Evolutionary conservation across 2,888 invertebrate genomes (phyloP), one percentile per base, ranked within the genome.

Genomic region (Chironomus riparius): DNA sequence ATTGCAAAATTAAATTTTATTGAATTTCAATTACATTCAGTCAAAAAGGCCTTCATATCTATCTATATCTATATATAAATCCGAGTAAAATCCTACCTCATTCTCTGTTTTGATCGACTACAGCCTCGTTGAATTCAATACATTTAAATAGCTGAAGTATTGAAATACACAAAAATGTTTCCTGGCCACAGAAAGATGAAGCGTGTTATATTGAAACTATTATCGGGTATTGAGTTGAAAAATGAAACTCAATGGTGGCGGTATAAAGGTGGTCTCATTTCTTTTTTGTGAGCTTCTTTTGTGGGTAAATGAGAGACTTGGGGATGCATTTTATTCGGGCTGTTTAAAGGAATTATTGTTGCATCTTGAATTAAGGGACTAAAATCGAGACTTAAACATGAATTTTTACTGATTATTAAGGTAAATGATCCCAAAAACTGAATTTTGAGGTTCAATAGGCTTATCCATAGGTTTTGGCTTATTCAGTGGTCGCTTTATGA

Each of bases 1-100:
- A 21, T 21, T 18, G 47, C 48, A 70, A 48, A 71, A 71, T 71
- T 71, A 71, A 71, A 71, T 71, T 71, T 71, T 71, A 71, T 71
- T 71, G 71, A 71, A 71, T 50, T 71, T 71, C 56, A 71, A 71
- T 71, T 71, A 50, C 71, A 71, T 56, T 24, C 50, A 28, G 65
- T 56, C 56, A 56, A 56, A 56, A 56, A 56, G 38, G 38, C 38
- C 7, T 38, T 38, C 38, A 38, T 38, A 38, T 38, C 38, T 38
- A 38, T 38, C 38, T 38, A 38, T 38, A 38, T 38, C 7, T 38
- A 38, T 38, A 38, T 28, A 50, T 50, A 15, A 50, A 50, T 50
- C n/a, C 50, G 13, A 50, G n/a, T n/a, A 50, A 28, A 38, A 18
- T 18, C n/a, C 18, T 15, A 1, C 6, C 56, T 7, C 56, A 18